Base-by-base conservation (phyloP, 2,888 invertebrate species). In the Scaeva pyrastri region DNA sequence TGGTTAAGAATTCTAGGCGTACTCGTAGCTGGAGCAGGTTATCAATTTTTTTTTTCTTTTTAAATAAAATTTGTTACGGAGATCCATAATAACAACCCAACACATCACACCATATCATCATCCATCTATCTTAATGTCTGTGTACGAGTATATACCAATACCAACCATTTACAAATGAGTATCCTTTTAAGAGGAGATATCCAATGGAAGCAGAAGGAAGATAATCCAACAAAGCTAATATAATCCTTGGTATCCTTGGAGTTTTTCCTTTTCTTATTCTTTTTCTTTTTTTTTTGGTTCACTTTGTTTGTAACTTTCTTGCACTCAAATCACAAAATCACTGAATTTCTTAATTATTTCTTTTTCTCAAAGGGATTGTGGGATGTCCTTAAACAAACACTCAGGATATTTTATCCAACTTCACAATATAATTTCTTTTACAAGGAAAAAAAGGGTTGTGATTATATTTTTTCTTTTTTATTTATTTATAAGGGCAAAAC, bases 171-270 rank as follows among this genome's bases (percentile, higher is more conserved):
- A 70, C 41, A 55, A 52, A 72, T 81, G 76, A 72, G 75, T 85
- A 85, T 85, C 85, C 85, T 76, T 85, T 68, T 62, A 43, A 23
- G 52, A 66, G 41, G 41, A 68, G 10, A 73, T 80, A 85, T 84
- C 84, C 85, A 75, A 72, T 50, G 76, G 19, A 19, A 66, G 45
- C 31, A 66, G 26, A 68, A 55, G 64, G 45, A 71, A 55, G 56
- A 48, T 85, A 85, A 85, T 85, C 85, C 85, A 81, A 81, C 68
- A 81, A 73, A 77, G 81, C 72, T 77, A 77, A 52, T 64, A 70
- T 80, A 73, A 85, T 81, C 85, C 81, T 68, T 16, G 72, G 50
- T 81, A 85, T 76, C 81, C 81, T 85, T 85, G 80, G 62, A 76
- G 31, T n/a, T 45, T 48, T 48, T 19, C n/a, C 23, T 45, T 58